Conservation (phyloP, 53 echinoderm and acorn worm genomes). For the Astropecten irregularis region DNA sequence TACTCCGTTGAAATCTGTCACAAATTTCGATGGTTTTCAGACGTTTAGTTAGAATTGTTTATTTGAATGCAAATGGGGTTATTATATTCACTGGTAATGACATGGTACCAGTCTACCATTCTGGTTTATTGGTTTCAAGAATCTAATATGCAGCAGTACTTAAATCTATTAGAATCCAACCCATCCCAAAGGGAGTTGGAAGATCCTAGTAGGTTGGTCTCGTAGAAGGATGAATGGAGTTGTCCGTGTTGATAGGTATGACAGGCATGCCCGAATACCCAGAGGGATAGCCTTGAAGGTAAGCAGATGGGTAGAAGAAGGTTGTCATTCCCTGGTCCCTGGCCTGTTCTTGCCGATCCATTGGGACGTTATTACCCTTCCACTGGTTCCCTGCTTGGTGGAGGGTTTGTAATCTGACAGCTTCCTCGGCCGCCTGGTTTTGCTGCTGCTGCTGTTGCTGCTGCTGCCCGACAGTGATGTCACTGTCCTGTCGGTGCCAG, state of each 20-base stretch:
- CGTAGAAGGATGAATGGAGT: not conserved
- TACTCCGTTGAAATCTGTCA: no score
- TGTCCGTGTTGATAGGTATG: constrained; percentile 21
- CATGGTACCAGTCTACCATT: no score
- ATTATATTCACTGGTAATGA: no score
- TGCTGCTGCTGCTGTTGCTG: not conserved
- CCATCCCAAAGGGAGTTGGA: no score
- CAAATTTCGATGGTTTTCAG: no score
- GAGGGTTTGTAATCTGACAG: constrained; percentile 21
- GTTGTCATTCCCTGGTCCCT: constrained; percentile 40
- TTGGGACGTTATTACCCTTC: constrained; percentile 1
- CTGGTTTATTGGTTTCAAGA: no score
- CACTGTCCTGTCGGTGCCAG: constrained; percentile 19
- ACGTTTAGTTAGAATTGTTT: no score
- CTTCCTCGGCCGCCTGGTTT: constrained; percentile 12
- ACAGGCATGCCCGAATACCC: constrained; percentile 34
- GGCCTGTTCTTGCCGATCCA: constrained; percentile 20
- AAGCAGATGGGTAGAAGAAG: constrained; percentile 31
- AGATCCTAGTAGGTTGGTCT: constrained; percentile 26
- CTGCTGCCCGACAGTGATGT: not conserved
- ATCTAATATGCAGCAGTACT: no score
- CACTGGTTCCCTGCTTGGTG: constrained; percentile 33
- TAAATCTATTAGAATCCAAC: no score
- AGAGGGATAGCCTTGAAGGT: constrained; percentile 38
- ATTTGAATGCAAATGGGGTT: no score